Evolutionary conservation across 2,888 invertebrate species (phyloP), one percentile per base, ranked within the genome.

Genomic region (Caenorhabditis drosophilae): DNA sequence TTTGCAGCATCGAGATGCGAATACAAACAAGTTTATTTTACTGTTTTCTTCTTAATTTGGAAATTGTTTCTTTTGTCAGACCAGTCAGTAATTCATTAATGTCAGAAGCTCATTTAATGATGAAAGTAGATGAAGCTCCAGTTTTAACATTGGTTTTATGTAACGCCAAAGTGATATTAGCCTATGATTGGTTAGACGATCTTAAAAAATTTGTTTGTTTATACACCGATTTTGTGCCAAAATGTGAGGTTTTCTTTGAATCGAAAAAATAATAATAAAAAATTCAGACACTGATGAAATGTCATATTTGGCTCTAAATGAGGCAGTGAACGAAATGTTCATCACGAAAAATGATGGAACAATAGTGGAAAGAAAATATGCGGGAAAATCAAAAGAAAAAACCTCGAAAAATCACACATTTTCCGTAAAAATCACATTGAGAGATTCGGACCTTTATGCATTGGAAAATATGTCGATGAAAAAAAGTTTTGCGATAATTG

Each of bases 381-480:
- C 26, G n/a, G 18, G 45, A 12, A 18, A 38, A n/a, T 22, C 49
- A 9, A 12, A 48, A 42, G 52, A 35, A 20, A 25, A 34, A 11
- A 41, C 25, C 1, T 36, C 42, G 15, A 35, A n/a, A 7, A n/a
- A 16, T n/a, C 48, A 42, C 35, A 68, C 70, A 2, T 56, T 73
- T 23, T 56, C 53, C 22, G 53, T 73, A 4, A 73, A 73, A 48
- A 64, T 73, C 20, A 73, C 73, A 6, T 41, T 73, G 31, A 59
- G 93, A 0, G 93, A 96, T 85, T 95, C 94, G 3, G 95, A 98
- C 86, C 87, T 97, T 57, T 92, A 97, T 31, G 88, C 96, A 34
- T 91, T 97, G 0, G 96, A 97, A 84, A 91, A 95, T 84, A 89
- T 91, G 0, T 89, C 92, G 0, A 88, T 90, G 16, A 88, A 89